Base-by-base conservation (phyloP, 2,113 vertebrate genomes). In the Empidonax alnorum region DNA sequence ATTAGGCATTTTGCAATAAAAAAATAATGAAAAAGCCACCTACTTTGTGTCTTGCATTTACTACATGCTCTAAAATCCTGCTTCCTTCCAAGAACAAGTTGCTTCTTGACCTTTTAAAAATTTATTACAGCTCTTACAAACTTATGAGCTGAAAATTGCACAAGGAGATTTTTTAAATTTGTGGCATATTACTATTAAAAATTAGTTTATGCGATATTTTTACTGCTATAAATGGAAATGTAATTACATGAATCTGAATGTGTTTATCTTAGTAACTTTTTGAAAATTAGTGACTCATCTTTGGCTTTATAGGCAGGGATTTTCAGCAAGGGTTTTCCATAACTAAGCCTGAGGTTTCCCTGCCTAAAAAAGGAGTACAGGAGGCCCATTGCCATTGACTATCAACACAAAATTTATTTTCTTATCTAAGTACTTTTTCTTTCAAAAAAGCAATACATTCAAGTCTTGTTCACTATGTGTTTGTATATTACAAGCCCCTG, bases 241-340 rank as follows among this genome's bases (percentile, higher is more conserved):
- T 25, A 94, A 84, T 89, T 93, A 92, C 67, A 89, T 65, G 28
- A 91, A 88, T 93, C 56, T 82, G 68, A 75, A 90, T 69, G 93
- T 92, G 96, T 92, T 95, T 94, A 87, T 87, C 41, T 79, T 84
- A 72, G 44, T 59, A 63, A 90, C 73, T 80, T 92, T 93, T 72
- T 93, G 47, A 96, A 96, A 89, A 92, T 68, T 56, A 84, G 61
- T 97, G 96, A 97, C 86, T 96, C 96, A 96, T 96, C 73, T 42
- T 84, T 92, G 73, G 52, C 49, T 92, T 92, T 93, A 79, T 66
- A 83, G 59, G 47, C 82, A 96, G 92, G 94, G 94, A 95, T 92
- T 96, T 96, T 90, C 93, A 93, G 85, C 52, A 62, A 94, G 95
- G 80, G 73, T 89, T 97, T 97, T 93, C 93, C 92, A 94, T 69